Base-by-base conservation (phyloP, 37 sponge, comb jelly and placozoan species). In the Agelas oroides region DNA sequence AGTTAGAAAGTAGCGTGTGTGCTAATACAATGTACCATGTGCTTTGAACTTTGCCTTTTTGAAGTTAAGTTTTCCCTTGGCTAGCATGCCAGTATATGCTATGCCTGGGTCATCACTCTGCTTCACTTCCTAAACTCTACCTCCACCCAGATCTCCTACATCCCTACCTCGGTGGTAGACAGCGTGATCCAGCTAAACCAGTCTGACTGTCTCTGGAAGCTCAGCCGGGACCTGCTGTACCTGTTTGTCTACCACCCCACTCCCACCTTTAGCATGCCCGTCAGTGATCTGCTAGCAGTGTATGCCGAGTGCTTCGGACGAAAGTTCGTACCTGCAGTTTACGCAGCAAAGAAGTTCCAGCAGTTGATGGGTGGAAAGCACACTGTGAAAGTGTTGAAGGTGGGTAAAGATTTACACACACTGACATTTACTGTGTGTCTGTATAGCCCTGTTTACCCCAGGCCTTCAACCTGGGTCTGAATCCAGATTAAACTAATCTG, bases 221-320 rank as follows among this genome's bases (percentile, higher is more conserved):
- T 91, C 15, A 23, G 40, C 57, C 36, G 36, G 38, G 91, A 91
- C 76, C 76, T 91, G 32, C 73, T 76, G 1, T 67, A 86, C 78
- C 68, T 91, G 71, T 91, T 91, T 61, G 71, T 76, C 24, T 78
- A 73, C 64, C 64, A 55, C 8, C 83, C 87, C 35, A 65, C 77
- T 0, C n/a, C 76, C 19, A 30, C 40, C 32, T 76, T 76, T 46
- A 32, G 53, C 57, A 31, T 82, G 65, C 53, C 41, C 30, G 11
- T 91, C 38, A 33, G 33, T 23, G 58, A 59, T 16, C 37, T 91
- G 71, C 58, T 58, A 32, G 15, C 59, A 25, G 30, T 57, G 21
- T 91, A 91, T 38, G 34, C 73, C 21, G 39, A 77, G 24, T 91
- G 91, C 73, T 82, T 56, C 32, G 81, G 72, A 0, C 70, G 60